Evolutionary conservation across 2,113 vertebrate species (phyloP).

Genomic region (Mormyrus lacerda): DNA sequence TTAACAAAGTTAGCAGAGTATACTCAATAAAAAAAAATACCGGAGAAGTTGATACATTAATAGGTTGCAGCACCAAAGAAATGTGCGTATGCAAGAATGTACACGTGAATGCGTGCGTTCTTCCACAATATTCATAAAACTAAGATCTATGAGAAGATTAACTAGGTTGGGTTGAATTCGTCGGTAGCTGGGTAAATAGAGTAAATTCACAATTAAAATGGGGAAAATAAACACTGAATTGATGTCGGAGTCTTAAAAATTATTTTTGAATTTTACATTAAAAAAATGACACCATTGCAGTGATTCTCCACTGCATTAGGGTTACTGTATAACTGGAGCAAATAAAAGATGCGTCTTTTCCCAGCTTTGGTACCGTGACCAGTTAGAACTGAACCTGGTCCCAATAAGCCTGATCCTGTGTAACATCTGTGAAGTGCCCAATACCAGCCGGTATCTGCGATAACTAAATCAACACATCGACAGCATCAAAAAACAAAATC

Average conservation of each 20-base stretch:
- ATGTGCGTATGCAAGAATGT: neutral
- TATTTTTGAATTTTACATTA: neutral
- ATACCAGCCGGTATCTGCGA: neutral
- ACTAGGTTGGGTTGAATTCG: neutral
- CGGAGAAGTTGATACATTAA: neutral
- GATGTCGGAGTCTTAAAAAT: neutral
- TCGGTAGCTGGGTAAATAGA: neutral
- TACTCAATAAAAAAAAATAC: neutral
- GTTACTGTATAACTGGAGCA: neutral
- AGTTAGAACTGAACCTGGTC: neutral
- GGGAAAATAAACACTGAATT: neutral
- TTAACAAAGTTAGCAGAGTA: neutral
- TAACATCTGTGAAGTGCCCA: neutral
- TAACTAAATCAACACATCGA: neutral
- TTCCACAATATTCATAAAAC: neutral
- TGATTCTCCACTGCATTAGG: neutral
- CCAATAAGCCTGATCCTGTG: neutral
- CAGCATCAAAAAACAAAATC: neutral
- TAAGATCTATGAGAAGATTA: neutral
- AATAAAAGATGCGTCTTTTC: neutral
- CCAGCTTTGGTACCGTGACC: neutral
- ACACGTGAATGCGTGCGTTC: neutral
- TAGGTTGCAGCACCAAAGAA: neutral
- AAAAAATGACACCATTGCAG: neutral
- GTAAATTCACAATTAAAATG: neutral